Percentiles rank a stretch among this genome's conserved stretches.
Evolutionary conservation across 2,888 invertebrate genomes (phyloP).

Genomic region (Peribatodes rhomboidaria): DNA sequence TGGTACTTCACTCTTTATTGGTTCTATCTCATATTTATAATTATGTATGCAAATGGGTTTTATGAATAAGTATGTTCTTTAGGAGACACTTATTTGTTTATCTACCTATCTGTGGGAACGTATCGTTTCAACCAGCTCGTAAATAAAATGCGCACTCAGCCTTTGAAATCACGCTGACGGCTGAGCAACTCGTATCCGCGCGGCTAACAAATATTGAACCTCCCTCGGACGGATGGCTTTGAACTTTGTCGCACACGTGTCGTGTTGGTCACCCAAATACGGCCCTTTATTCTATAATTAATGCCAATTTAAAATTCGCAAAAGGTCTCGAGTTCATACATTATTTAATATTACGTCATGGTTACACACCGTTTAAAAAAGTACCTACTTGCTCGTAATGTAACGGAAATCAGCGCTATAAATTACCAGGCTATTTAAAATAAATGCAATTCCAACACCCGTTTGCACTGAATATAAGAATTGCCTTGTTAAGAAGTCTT

Average conservation of each 20-base stretch:
- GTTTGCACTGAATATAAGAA: no score
- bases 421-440: neutral
- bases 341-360: constrained; percentile 9
- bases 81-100: no score
- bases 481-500: no score
- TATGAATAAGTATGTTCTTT: no score
- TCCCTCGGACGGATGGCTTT: constrained; percentile 34
- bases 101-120: neutral
- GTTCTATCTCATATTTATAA: no score
- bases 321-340: constrained; percentile 6
- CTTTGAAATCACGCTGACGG: neutral
- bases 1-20: no score
- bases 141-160: constrained; percentile 25
- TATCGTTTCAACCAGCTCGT: constrained; percentile 24
- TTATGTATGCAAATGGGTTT: no score
- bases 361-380: constrained; percentile 10
- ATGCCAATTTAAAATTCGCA: constrained; percentile 25
- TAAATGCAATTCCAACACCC: neutral
- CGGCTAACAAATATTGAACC: constrained; percentile 39
- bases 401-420: neutral
- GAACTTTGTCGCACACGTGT: constrained; percentile 32
- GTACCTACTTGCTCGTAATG: neutral
- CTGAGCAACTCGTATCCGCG: neutral
- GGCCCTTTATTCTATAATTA: constrained; percentile 31
- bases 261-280: constrained; percentile 28